Base-by-base conservation (phyloP, 2,888 invertebrate genomes). In the Diaprepes abbreviatus region DNA sequence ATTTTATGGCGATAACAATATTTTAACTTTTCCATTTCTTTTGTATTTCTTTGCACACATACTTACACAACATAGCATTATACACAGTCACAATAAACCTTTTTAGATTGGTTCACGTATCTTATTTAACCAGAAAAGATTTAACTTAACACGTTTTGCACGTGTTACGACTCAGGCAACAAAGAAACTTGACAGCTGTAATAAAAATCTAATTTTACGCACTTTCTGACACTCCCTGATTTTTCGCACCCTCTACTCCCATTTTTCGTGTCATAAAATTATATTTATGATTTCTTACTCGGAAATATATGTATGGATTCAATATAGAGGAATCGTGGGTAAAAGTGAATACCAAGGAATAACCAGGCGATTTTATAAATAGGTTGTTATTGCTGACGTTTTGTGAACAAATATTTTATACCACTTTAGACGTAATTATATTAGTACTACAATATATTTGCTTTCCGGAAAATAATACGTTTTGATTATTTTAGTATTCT, bases 141-240 rank as follows among this genome's bases (percentile, higher is more conserved):
- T 59, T 43, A 31, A 43, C 16, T 45, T 43, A 59, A 43, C 59
- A 35, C 54, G 36, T 54, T 21, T 19, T 5, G 59, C 40, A 59
- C 59, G 59, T 59, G 45, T 59, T 59, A 59, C 59, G 48, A 28
- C 48, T 50, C 7, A 50, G 14, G 48, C 48, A 50, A 50, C 48
- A 59, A 43, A 43, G 12, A 9, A 31, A 43, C 43, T 43, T 59
- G 59, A 45, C 59, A 38, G 14, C 40, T 17, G 45, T 45, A 59
- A 59, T 45, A 59, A 59, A 59, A 59, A 59, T 59, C 40, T 59
- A 59, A 59, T 59, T 59, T 59, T 59, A 59, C 59, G 59, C 59
- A 59, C 59, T 45, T 28, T 21, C 43, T 43, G 40, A 28, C 59
- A 59, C 59, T 31, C 43, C 40, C 45, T 36, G 40, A 43, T 33